A percentile compares a stretch with the other conserved stretches of the same genome.
phyloP scores from a whole-genome alignment of 2,113 vertebrate species.

The Scalopus aquaticus region DNA sequence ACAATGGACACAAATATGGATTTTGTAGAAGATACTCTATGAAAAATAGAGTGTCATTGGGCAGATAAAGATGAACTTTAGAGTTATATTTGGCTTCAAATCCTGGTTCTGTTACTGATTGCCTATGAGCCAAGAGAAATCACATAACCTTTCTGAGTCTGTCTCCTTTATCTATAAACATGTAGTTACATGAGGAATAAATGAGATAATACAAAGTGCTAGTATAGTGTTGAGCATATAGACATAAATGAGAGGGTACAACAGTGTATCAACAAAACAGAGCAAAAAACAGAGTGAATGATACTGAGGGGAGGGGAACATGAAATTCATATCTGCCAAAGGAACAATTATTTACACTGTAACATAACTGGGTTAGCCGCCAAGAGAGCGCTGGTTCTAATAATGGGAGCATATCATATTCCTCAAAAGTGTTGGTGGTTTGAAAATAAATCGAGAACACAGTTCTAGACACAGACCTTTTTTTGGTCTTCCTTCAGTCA shows the following conservation, averaged over 20 bases:
- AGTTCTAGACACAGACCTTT: neutral
- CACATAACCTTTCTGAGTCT: neutral
- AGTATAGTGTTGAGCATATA: neutral
- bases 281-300: neutral
- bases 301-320: neutral
- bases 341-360: neutral
- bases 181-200: neutral
- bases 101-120: neutral
- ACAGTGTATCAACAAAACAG: neutral
- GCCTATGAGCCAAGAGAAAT: neutral
- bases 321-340: neutral
- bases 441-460: constrained; percentile 36
- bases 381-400: neutral
- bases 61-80: neutral
- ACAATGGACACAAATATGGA: neutral
- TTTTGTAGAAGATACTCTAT: neutral
- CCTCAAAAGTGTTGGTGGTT: neutral
- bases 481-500: neutral
- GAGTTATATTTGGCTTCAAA: neutral
- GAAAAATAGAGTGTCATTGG: neutral
- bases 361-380: neutral
- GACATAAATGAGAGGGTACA: neutral
- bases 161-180: neutral
- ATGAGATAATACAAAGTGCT: neutral
- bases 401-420: neutral